Base-by-base conservation (phyloP, 2,888 invertebrate species). In the Drosophila paranaensis region DNA sequence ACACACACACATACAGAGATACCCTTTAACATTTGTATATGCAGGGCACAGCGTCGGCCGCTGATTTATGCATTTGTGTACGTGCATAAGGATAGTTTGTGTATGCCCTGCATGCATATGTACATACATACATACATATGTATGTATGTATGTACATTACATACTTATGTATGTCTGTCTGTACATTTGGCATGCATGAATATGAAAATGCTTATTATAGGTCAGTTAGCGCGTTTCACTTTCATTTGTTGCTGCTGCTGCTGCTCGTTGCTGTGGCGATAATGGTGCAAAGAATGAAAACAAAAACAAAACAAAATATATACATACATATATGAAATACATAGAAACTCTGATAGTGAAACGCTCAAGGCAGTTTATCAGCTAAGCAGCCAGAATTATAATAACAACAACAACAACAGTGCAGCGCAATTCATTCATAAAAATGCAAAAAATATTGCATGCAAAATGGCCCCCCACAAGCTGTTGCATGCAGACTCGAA, bases 191-290 rank as follows among this genome's bases (percentile, higher is more conserved):
- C 46, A 55, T 55, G 69, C 46, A 64, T 72, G 60, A 73, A 79
- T 79, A 67, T 71, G 60, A 70, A 86, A 81, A 79, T 72, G 79
- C 72, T 87, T 85, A 85, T 85, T 82, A 85, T 86, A 85, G 85
- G 85, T 85, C 85, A 85, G 87, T 84, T 81, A 77, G 86, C 82
- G 85, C 81, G 79, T 74, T 86, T 85, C 76, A 84, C 87, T 86
- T 85, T 86, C 75, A 86, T 73, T 71, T 68, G 39, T 6, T 62
- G 46, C 37, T 45, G 46, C 37, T 45, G 46, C 25, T 57, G 58
- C 50, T 63, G 57, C 62, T 65, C 65, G 70, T 6, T 45, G 45
- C 9, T 45, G n/a, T 62, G 71, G 35, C 62, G 80, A 80, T 78
- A 73, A 66, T 69, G 61, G 20, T 14, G 25, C 60, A 35, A 39